Base-by-base conservation (phyloP, 1,140 invertebrate species). In the Drosophila grimshawi region DNA sequence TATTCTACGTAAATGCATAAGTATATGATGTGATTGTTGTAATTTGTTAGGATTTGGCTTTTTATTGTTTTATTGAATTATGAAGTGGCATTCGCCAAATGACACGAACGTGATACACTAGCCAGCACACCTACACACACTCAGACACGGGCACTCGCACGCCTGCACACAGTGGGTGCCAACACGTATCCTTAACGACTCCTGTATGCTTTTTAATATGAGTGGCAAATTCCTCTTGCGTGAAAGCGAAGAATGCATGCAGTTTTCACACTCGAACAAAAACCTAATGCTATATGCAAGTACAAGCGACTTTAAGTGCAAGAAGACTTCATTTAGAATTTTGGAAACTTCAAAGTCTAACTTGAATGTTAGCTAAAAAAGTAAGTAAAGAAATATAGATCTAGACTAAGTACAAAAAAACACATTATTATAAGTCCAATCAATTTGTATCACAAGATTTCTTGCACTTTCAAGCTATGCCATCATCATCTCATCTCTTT, bases 31-130 rank as follows among this genome's bases (percentile, higher is more conserved):
- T 85, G 85, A 89, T 90, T 90, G 88, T 80, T 83, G 82, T 90
- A 90, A 90, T 86, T 90, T 86, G 86, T 90, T 81, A 77, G 88
- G 88, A 90, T 90, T 90, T 86, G 55, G 67, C 60, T 49, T 78
- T 86, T 90, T 90, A 90, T 90, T 90, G 86, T 90, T 90, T 90
- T 90, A 90, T 90, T 90, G 88, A 90, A 90, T 90, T 90, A 90
- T 90, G 88, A 90, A 90, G 88, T 90, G 83, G 75, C 67, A 86
- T 75, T 80, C 76, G 67, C 61, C 65, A 90, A 90, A 90, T 90
- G 78, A 78, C 73, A 61, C 29, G 65, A 70, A 90, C 88, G 88
- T 90, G 88, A 78, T 85, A 82, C 80, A 77, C 83, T 80, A 56
- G 61, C 75, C 65, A 43, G 29, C 53, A 64, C 39, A 7, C 53